Percentiles rank a stretch among this genome's conserved stretches.
Evolutionary conservation across 2,888 invertebrate genomes (phyloP).

Genomic region (Gari tellinella): DNA sequence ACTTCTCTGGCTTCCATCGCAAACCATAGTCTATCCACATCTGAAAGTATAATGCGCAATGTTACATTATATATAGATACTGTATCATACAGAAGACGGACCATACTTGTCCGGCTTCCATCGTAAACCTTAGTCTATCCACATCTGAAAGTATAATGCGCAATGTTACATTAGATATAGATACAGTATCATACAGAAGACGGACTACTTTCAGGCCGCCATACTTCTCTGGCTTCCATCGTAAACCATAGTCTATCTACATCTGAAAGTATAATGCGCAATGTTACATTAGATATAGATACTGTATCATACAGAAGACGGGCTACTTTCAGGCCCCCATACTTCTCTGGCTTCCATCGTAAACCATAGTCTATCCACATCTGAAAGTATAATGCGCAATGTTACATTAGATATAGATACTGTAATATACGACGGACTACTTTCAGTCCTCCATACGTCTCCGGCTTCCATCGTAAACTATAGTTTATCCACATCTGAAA

Average conservation of each 20-base stretch:
- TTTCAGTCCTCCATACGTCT: slow-evolving; percentile 92
- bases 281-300: slow-evolving; percentile 95
- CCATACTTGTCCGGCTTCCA: no score
- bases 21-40: slow-evolving; percentile 94
- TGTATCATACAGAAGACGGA: no score
- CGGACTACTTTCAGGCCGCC: slow-evolving; percentile 92
- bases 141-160: no score
- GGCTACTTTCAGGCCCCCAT: slow-evolving; percentile 92
- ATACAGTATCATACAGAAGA: slow-evolving; percentile 92
- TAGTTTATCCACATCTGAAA: slow-evolving; percentile 91
- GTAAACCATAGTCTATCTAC: slow-evolving; percentile 93
- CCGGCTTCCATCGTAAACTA: slow-evolving; percentile 93
- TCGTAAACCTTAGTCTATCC: no score
- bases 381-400: slow-evolving; percentile 72
- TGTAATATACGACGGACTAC: no score
- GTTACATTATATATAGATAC: no score
- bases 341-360: slow-evolving; percentile 93
- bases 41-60: slow-evolving; percentile 72
- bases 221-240: slow-evolving; percentile 93
- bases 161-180: slow-evolving; percentile 96
- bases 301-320: slow-evolving; percentile 92
- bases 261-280: slow-evolving; percentile 84
- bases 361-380: slow-evolving; percentile 94
- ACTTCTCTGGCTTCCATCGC: slow-evolving; percentile 93
- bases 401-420: no score